These are phyloP conservation scores for Amphiprion ocellaris DNA, from an alignment of 2,113 vertebrate species.

Conservation along the genomic window DNA sequence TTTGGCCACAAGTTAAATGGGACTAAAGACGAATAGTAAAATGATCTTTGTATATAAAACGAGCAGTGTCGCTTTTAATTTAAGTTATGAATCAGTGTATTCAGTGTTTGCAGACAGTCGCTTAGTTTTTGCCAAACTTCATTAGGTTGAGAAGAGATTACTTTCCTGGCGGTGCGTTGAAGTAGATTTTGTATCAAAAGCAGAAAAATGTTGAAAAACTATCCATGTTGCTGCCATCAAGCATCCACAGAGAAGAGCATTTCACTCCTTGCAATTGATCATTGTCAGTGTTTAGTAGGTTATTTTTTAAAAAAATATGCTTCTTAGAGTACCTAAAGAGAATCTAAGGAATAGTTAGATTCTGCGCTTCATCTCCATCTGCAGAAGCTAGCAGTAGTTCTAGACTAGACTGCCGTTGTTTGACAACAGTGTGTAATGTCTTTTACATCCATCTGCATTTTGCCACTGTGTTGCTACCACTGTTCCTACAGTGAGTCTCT, in stretches of 20 bases:
- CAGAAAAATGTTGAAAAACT: conserved; percentile 8
- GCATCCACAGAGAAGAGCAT: background rate
- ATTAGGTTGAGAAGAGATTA: background rate
- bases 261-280: background rate
- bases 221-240: conserved; percentile 7
- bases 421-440: conserved; percentile 27
- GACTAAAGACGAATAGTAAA: background rate
- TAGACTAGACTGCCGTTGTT: conserved; percentile 34
- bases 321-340: background rate
- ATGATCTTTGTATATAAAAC: background rate
- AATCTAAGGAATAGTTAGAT: background rate
- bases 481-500: background rate
- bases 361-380: conserved; percentile 13
- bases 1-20: background rate
- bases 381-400: conserved; percentile 16
- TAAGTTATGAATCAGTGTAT: background rate
- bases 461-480: conserved; percentile 22
- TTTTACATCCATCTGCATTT: conserved; percentile 60
- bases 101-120: background rate
- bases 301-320: background rate
- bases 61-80: background rate
- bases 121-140: background rate
- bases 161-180: conserved; percentile 1
- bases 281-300: background rate
- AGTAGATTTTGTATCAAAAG: conserved; percentile 2